Percentiles rank a stretch among this genome's conserved stretches.
These are phyloP conservation scores for Anthoscopus minutus DNA, from an alignment of 2,113 vertebrate genomes.

Conservation along the genomic window DNA sequence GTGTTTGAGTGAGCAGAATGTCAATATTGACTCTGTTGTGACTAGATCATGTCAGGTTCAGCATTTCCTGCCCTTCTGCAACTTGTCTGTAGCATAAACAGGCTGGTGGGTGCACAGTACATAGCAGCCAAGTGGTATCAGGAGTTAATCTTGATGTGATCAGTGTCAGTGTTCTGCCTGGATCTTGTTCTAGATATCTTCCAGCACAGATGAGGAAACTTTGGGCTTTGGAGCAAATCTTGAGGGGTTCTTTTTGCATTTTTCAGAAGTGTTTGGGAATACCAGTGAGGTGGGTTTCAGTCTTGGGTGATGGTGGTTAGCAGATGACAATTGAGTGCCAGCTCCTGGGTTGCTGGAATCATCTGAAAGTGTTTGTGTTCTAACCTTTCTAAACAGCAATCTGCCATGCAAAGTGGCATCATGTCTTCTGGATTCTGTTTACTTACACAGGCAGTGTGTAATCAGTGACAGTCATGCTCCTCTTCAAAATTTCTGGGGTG, in stretches of 20 bases:
- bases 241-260: fast-evolving
- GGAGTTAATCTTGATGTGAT: background rate
- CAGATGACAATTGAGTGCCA: background rate
- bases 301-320: background rate
- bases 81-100: background rate
- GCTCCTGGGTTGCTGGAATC: background rate
- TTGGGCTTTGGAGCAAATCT: background rate
- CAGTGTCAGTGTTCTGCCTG: background rate
- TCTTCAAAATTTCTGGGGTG: background rate
- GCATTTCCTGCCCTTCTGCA: background rate
- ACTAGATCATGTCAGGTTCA: background rate
- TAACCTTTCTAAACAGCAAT: background rate
- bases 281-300: background rate
- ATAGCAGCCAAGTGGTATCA: background rate
- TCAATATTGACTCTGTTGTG: conserved; percentile 6
- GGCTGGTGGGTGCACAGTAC: fast-evolving
- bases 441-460: background rate
- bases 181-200: background rate
- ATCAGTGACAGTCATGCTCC: background rate
- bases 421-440: background rate
- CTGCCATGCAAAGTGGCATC: background rate
- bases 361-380: background rate
- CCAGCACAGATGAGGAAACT: background rate
- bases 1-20: background rate
- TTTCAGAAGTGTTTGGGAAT: background rate